These are phyloP conservation scores for Chaetoderma sp. DNA, from an alignment of 2,888 invertebrate species.

Conservation along the genomic window DNA sequence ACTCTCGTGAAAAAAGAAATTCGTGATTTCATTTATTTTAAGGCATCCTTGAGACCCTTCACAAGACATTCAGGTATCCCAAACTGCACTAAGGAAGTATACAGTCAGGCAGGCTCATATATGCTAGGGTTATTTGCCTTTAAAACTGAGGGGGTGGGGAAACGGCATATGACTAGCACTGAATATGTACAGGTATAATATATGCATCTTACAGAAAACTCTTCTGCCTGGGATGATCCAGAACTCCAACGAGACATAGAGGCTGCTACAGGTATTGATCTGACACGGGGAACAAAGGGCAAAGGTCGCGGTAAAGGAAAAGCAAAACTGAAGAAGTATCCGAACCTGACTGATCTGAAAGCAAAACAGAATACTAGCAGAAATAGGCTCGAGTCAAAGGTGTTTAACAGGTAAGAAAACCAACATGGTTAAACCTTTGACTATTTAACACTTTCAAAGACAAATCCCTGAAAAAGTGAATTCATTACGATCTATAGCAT, in stretches of 20 bases:
- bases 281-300: conserved; percentile 67
- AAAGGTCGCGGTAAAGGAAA: conserved; percentile 55
- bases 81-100: too few species aligned
- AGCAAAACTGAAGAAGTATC: conserved; percentile 55
- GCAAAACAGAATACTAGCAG: conserved; percentile 68
- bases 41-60: too few species aligned
- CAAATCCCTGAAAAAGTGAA: not conserved
- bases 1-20: too few species aligned
- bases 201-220: conserved; percentile 10
- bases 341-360: conserved; percentile 71
- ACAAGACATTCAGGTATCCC: too few species aligned
- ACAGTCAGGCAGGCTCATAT: too few species aligned
- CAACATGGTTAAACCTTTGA: too few species aligned
- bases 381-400: conserved; percentile 71
- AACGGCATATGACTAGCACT: not conserved
- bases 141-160: not conserved
- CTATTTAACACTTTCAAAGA: too few species aligned
- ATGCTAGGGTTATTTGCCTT: not conserved
- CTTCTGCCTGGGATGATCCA: conserved; percentile 73
- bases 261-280: conserved; percentile 72
- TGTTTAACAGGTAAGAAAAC: conserved; percentile 71
- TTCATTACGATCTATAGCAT: too few species aligned
- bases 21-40: too few species aligned
- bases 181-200: not conserved
- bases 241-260: conserved; percentile 72